Evolutionary conservation across 2,888 invertebrate genomes (phyloP), one percentile per base, ranked within the genome.

Genomic region (Caenorhabditis macrosperma): DNA sequence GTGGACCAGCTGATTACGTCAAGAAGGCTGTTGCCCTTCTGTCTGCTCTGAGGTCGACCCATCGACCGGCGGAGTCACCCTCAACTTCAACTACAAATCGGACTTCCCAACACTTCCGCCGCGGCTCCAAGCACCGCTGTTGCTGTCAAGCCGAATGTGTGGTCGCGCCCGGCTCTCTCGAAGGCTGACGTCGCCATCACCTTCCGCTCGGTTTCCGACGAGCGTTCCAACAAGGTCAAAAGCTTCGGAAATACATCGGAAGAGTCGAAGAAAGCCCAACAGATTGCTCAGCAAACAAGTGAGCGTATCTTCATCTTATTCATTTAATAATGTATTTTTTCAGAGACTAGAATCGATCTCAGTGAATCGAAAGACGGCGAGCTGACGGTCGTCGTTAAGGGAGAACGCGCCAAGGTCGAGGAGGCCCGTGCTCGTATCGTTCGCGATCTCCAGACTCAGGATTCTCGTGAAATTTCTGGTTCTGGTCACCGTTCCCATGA

Each of bases 311-410:
- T 20, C 12, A 22, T 10, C 3, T 9, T 22, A 12, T 3, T 38
- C 22, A 30, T 2, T 17, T 30, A 6, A 10, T 9, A 35, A 24
- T 20, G 0, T 12, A 28, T 20, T 7, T 64, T 52, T 78, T 26
- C 35, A 78, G 78, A 78, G 38, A 78, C 78, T 33, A 61, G 95
- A 90, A 97, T 99, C 91, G 98, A 99, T 93, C 95, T 98, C 91
- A 95, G 95, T 81, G 95, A 95, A 76, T 95, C 95, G 88, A 96
- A 96, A 92, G 97, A 99, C 92, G 96, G 96, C 91, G 96, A 96
- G 83, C 93, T 99, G 85, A 97, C 97, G 76, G 97, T 99, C 91
- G 93, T 98, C 79, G 94, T 99, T 63, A 95, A 95, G 88, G 99
- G 99, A 85, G 96, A 96, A 46, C 72, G 81, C 15, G 94, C 94